phyloP scores from a whole-genome alignment of 2,888 invertebrate genomes.

The Iphiclides podalirius region DNA sequence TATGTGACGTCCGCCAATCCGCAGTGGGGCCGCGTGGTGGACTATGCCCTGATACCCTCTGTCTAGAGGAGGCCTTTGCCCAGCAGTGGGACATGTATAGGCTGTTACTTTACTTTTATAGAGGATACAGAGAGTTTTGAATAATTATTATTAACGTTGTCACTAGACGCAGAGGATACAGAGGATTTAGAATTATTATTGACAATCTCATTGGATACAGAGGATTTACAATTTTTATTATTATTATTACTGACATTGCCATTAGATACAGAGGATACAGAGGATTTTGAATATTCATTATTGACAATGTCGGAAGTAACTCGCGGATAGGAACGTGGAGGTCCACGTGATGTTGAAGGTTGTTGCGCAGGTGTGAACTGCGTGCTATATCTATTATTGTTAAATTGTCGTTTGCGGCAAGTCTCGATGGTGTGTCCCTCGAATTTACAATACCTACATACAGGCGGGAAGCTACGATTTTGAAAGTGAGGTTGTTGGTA shows the following conservation, averaged over 20 bases:
- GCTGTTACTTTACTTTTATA: too few species aligned
- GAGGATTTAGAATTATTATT: not conserved
- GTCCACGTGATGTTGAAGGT: not conserved
- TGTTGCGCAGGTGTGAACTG: not conserved
- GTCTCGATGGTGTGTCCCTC: not conserved
- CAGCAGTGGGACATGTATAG: too few species aligned
- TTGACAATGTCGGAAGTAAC: not conserved
- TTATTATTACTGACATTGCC: not conserved
- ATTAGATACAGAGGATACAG: not conserved
- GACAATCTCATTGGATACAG: not conserved
- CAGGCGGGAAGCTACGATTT: not conserved
- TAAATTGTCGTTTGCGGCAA: not conserved
- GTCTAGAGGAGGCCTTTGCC: too few species aligned
- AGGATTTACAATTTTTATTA: not conserved
- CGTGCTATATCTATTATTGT: constrained; percentile 1
- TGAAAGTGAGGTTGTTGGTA: not conserved
- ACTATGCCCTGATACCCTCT: too few species aligned
- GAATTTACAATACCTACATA: not conserved
- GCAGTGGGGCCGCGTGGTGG: too few species aligned
- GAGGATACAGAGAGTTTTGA: not conserved
- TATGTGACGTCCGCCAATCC: too few species aligned
- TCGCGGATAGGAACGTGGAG: not conserved
- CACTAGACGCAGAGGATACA: not conserved
- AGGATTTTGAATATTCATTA: not conserved
- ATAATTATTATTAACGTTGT: not conserved